Base-by-base conservation (phyloP, 2,888 invertebrate genomes). In the Trissonchulus sp. region DNA sequence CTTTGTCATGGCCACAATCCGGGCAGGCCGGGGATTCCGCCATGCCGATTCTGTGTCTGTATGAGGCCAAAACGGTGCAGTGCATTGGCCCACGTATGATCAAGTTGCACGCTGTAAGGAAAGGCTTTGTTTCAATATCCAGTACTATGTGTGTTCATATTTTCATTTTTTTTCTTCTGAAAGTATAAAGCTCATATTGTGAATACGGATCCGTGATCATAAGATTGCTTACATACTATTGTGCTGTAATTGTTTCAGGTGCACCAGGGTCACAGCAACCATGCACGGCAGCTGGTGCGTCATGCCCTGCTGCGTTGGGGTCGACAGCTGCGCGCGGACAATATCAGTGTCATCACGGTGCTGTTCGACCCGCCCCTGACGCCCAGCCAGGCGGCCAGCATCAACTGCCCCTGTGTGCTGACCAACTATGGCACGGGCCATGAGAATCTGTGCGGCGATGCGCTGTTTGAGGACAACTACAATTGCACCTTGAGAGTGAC, bases 331-430 rank as follows among this genome's bases (percentile, higher is more conserved):
- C 89, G 96, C 62, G 97, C 98, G 0, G 98, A 98, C 86, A 98
- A 98, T 85, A 94, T 96, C 0, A 94, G 94, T 23, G 95, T 94
- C 68, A 92, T 98, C 31, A 92, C 93, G 0, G 88, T 97, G 31
- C 92, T 96, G 90, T 87, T 95, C 77, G 94, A 95, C 86, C 93
- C 93, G 68, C 91, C 93, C 0, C 93, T 23, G 15, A 62, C 38
- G 3, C 3, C 3, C 30, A 37, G 8, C 8, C 35, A 3, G 36
- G 3, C 33, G 35, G 23, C 28, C 35, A 63, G 18, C 23, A 8
- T 62, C 15, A 8, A 23, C 23, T 30, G 35, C 38, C 68, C 68
- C 8, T n/a, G 31, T 69, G 35, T 36, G 3, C 71, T 18, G 3
- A 36, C 33, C n/a, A 69, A 15, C 35, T 8, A 23, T n/a, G 15